phyloP scores from a whole-genome alignment of 2,888 invertebrate genomes.

The Acrobeloides nanus region DNA sequence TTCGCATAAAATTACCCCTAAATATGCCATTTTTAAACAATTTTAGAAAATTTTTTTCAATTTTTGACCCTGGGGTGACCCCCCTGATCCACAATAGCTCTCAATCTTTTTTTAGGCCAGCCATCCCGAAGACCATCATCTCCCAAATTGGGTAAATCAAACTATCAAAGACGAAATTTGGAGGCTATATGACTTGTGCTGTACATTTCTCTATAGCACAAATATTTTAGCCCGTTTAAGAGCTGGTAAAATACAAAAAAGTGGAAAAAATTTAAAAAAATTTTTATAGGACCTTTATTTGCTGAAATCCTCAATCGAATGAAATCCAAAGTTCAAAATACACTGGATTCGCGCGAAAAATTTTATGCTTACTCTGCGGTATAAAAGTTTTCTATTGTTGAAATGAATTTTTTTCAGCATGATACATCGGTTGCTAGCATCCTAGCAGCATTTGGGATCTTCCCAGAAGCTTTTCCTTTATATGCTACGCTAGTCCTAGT shows the following conservation, averaged over 20 bases:
- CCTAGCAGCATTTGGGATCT: slow-evolving; percentile 39
- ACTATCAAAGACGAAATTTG: slow-evolving; percentile 27
- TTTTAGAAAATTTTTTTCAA: no score
- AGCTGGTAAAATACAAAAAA: no score
- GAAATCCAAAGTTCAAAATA: slow-evolving; percentile 23
- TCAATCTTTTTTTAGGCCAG: no score
- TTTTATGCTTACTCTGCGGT: slow-evolving; percentile 48
- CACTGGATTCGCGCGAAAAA: slow-evolving; percentile 30
- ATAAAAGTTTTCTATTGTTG: slow-evolving; percentile 17
- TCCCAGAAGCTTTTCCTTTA: slow-evolving; percentile 37
- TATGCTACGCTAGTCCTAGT: slow-evolving; percentile 44
- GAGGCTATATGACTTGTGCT: slow-evolving; percentile 34
- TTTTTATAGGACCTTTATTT: slow-evolving; percentile 39
- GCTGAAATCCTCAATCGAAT: slow-evolving; percentile 41
- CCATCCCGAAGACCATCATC: slow-evolving; percentile 31
- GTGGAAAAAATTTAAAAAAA: no score
- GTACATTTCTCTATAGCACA: slow-evolving; percentile 32
- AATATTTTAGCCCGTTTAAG: slow-evolving; percentile 34
- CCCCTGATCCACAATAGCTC: no score
- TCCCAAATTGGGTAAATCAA: slow-evolving; percentile 47
- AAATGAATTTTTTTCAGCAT: slow-evolving; percentile 27
- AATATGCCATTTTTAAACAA: no score
- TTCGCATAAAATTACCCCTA: no score
- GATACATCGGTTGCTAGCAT: slow-evolving; percentile 46
- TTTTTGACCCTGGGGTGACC: no score